Conservation (phyloP, 2,797 vertebrate species). For the Fistularia commersonii region DNA sequence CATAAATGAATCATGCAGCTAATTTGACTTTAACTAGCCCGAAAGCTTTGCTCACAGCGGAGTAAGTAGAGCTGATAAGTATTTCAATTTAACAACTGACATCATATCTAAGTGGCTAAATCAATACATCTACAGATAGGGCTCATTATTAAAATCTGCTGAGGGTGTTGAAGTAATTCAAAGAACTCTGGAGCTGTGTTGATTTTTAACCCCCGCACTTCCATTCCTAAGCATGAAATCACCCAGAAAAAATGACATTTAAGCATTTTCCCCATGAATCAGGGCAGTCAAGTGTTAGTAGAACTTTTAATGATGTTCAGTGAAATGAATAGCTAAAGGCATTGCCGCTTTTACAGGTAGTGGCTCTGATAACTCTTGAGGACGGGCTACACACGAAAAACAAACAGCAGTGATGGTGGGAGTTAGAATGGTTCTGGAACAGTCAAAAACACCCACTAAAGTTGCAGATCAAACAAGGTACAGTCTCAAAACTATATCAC, state of each 20-base stretch:
- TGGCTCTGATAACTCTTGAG: not conserved
- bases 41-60: conserved; percentile 9
- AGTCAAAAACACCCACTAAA: conserved; percentile 21
- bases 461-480: conserved; percentile 21
- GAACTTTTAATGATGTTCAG: not conserved
- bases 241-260: not conserved
- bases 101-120: conserved; percentile 18
- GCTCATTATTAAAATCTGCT: conserved; percentile 10
- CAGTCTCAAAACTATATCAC: conserved; percentile 19
- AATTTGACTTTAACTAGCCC: not conserved
- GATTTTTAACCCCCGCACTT: conserved; percentile 9
- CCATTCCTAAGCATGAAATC: not conserved
- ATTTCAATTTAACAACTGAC: conserved; percentile 10
- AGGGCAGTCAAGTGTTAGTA: not conserved
- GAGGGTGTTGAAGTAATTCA: conserved; percentile 39
- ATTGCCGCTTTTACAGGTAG: not conserved
- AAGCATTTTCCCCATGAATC: not conserved
- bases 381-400: conserved; percentile 1
- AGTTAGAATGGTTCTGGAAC: conserved; percentile 1
- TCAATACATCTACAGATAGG: conserved; percentile 20
- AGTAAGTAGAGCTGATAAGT: not conserved
- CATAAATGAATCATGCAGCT: conserved; percentile 12
- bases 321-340: not conserved
- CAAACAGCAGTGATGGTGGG: not conserved
- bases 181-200: not conserved